Base-by-base conservation (phyloP, 2,888 invertebrate species). In the Drosophila borborema region DNA sequence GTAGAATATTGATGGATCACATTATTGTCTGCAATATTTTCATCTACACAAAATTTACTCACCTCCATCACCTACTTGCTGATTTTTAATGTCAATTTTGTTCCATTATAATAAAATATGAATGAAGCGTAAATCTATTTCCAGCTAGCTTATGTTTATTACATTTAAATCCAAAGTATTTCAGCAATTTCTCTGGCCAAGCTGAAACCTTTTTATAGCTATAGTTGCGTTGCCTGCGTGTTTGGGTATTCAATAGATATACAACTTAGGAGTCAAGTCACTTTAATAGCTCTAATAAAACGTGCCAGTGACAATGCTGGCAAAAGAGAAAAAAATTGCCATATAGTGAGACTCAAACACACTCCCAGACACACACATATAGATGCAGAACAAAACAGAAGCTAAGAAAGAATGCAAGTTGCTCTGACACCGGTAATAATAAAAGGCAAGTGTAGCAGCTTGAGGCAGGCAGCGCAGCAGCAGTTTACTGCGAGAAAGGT, bases 211-310 rank as follows among this genome's bases (percentile, higher is more conserved):
- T 12, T 46, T 40, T 34, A 14, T 38, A 34, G 53, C 16, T 16
- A 20, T 38, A 53, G 36, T 53, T 38, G 36, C 53, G n/a, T 3
- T 18, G 45, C 9, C 31, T 46, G n/a, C 45, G 20, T 34, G 38
- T 14, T 38, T 38, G 41, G 48, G 36, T 28, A 36, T 18, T 40
- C 71, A 56, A 58, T 41, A 41, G 70, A 56, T 31, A 41, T 43
- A 56, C 48, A 56, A 49, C 41, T 18, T 16, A 31, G 49, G 63
- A 70, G 51, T 58, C 68, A 70, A 63, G 77, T 64, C 64, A 71
- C 60, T 81, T 77, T 67, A 86, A 86, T 75, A 72, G 75, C 75
- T 31, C 63, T 71, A 86, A 89, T 84, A 87, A 84, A 89, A 81
- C 73, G 88, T 69, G 69, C 67, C 75, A 61, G 68, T 66, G 65